These are phyloP conservation scores for Sepiola atlantica DNA, from an alignment of 2,888 invertebrate genomes.

Conservation along the genomic window DNA sequence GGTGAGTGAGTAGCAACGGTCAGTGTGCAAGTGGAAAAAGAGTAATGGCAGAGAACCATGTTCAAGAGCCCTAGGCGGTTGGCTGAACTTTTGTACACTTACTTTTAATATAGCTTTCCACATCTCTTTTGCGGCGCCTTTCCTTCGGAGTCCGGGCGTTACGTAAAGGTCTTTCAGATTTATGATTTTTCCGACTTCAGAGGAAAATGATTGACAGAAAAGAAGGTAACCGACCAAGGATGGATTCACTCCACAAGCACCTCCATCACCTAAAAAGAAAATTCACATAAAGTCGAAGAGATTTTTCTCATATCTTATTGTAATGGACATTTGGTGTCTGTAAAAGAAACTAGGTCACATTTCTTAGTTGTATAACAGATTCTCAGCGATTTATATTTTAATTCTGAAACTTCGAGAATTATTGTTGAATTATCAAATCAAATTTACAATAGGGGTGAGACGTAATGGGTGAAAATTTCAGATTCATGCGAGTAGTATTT, in stretches of 20 bases:
- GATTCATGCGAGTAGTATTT: too few species aligned
- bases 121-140: not conserved
- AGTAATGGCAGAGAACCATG: not conserved
- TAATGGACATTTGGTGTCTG: too few species aligned
- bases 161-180: slow-evolving; percentile 25
- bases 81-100: not conserved
- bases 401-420: too few species aligned
- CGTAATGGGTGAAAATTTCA: too few species aligned
- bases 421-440: too few species aligned
- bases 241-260: not conserved
- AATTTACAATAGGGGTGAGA: too few species aligned
- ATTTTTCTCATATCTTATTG: too few species aligned
- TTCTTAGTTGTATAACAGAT: too few species aligned
- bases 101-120: not conserved
- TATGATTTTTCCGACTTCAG: not conserved
- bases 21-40: not conserved
- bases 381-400: too few species aligned
- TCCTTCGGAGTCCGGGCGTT: not conserved
- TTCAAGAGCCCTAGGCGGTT: too few species aligned
- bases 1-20: too few species aligned
- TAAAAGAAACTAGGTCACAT: too few species aligned
- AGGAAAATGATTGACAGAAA: not conserved
- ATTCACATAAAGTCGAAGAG: not conserved
- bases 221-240: not conserved
- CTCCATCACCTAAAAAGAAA: not conserved